Base-by-base conservation (phyloP, 1,140 invertebrate species). In the Papilio xuthus region DNA sequence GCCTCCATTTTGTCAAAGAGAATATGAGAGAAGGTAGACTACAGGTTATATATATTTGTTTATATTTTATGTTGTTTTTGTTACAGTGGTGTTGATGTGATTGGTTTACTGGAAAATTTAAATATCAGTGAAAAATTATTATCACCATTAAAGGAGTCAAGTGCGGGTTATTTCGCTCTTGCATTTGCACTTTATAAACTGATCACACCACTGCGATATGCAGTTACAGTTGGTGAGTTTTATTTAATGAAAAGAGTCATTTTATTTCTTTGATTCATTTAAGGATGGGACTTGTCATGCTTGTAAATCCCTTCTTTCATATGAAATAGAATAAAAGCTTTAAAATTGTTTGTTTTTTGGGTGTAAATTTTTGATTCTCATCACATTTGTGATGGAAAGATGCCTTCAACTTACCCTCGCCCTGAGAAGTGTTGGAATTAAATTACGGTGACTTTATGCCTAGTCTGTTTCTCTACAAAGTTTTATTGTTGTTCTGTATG, bases 141-240 rank as follows among this genome's bases (percentile, higher is more conserved):
- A 42, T 94, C 96, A 63, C 96, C 96, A 70, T 92, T 99, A 74
- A 95, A 95, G 87, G 95, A 96, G 78, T 97, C 97, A 0, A 95
- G 95, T 86, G 96, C 98, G 85, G 98, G 98, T n/a, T 96, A 98
- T 92, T 94, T 98, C 88, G 98, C 98, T 18, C 94, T 99, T 20
- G 95, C 98, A 0, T 98, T 98, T 94, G 96, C 97, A 7, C 94
- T 98, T 84, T 99, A 99, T 90, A 99, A 99, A 95, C 94, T 99
- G 81, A 96, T 96, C 18, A 98, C 98, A 26, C 98, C 98, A 1
- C 86, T 97, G 18, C 94, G 98, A 84, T 99, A 99, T 94, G 97
- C 97, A 3, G 96, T 99, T 0, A 99, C 98, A 37, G 85, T 99
- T 84, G 97, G 96, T 97, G 94, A 95, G 89, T 63, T 80, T 78